Base-by-base conservation (phyloP, 2,888 invertebrate genomes). In the Clivina fossor region DNA sequence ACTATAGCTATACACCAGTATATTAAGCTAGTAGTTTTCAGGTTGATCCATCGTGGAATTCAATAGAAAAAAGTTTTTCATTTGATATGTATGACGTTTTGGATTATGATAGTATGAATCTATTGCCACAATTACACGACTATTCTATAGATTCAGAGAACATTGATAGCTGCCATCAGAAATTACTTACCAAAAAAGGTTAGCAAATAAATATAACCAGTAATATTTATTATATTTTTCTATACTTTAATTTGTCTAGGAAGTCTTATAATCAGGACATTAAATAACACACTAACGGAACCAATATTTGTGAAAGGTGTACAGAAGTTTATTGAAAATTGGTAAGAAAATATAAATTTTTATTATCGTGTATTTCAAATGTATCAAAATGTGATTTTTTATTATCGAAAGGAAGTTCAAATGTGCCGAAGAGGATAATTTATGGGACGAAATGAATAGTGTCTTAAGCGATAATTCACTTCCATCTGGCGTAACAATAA, bases 361-460 rank as follows among this genome's bases (percentile, higher is more conserved):
- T 20, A 9, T n/a, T 18, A 1, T 38, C 9, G 19, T 9, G 13
- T 13, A 11, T 13, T 24, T n/a, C n/a, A n/a, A n/a, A n/a, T n/a
- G n/a, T n/a, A n/a, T n/a, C n/a, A n/a, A n/a, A 38, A 38, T 30
- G 30, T 11, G 20, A 33, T 22, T 53, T 30, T 37, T 19, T 41
- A 57, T 46, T 19, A 48, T 26, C 11, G n/a, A 43, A 43, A 82
- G 82, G 78, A 77, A 80, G 63, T 81, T 78, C 68, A 71, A 75
- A 4, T 81, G 82, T 59, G 83, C 85, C 0, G 80, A 77, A 58
- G 84, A 85, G 66, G 81, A 82, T 62, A 82, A 86, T 64, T 73
- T 89, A 0, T 89, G 87, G 84, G 65, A 72, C 9, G 76, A 82
- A 0, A 78, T 83, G 70, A 74, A 78, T 68, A 4, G 64, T 61